Evolutionary conservation across 2,888 invertebrate genomes (phyloP).

Genomic region (Pachydiplax longipennis): DNA sequence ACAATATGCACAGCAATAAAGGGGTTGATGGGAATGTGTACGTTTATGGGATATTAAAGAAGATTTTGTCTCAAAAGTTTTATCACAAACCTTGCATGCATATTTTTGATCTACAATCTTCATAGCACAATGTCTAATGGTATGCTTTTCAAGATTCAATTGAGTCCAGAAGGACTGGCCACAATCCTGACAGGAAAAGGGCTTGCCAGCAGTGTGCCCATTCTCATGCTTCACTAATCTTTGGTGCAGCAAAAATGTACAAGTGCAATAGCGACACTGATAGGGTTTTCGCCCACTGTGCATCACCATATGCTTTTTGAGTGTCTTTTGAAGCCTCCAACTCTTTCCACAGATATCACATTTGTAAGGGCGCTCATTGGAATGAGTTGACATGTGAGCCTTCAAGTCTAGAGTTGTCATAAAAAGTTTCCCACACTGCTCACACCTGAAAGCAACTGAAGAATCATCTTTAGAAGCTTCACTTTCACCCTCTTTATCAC

Average conservation of each 20-base stretch:
- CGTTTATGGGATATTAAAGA: slow-evolving; percentile 1
- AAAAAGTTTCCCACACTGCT: slow-evolving; percentile 8
- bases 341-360: background rate
- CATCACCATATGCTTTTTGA: background rate
- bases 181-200: background rate
- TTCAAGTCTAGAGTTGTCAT: slow-evolving; percentile 4
- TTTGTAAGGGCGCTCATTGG: background rate
- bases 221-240: slow-evolving; percentile 29
- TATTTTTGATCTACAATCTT: background rate
- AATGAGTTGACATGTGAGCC: slow-evolving; percentile 5
- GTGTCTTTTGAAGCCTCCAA: slow-evolving; percentile 6
- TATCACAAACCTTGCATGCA: background rate
- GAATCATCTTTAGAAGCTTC: background rate
- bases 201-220: slow-evolving; percentile 13
- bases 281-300: slow-evolving; percentile 16
- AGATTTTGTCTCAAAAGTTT: background rate
- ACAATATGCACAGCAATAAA: slow-evolving; percentile 13
- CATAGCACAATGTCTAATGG: background rate
- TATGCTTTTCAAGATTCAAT: slow-evolving; percentile 19
- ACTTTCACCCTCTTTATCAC: background rate
- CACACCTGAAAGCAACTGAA: background rate
- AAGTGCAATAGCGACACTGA: slow-evolving; percentile 24
- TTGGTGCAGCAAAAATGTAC: slow-evolving; percentile 31
- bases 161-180: slow-evolving; percentile 18
- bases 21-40: background rate